Evolutionary conservation across 1,140 invertebrate species (phyloP).

Genomic region (Sycobia sp.): DNA sequence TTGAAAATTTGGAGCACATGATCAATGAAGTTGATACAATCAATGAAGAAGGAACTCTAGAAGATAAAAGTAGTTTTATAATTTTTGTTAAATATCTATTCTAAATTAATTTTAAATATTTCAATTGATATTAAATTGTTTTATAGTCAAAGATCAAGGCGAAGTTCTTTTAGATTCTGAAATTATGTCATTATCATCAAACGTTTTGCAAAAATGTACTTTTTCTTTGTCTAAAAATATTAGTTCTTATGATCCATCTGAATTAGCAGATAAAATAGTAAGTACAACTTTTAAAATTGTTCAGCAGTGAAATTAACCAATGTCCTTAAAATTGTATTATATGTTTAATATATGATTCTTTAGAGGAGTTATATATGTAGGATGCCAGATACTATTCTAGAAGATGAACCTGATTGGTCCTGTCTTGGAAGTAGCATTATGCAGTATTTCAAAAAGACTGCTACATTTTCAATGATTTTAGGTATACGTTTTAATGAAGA

Average conservation of each 20-base stretch:
- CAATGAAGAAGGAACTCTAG: constrained; percentile 38
- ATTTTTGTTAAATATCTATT: constrained; percentile 6
- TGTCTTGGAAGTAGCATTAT: constrained; percentile 36
- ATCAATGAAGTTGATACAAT: constrained; percentile 42
- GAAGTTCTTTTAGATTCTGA: constrained; percentile 54
- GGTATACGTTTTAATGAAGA: constrained; percentile 32
- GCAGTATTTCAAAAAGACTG: constrained; percentile 38
- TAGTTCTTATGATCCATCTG: constrained; percentile 42
- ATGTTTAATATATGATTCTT: constrained; percentile 1
- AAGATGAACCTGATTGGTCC: constrained; percentile 40
- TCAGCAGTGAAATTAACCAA: constrained; percentile 4
- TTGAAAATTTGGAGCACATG: constrained; percentile 37
- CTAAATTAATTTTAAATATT: constrained; percentile 23
- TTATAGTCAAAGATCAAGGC: constrained; percentile 42
- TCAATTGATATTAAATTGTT: background rate
- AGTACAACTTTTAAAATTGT: constrained; percentile 14
- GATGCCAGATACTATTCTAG: constrained; percentile 30
- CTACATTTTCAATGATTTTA: constrained; percentile 38
- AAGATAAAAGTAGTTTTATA: constrained; percentile 44
- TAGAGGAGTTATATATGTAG: constrained; percentile 35
- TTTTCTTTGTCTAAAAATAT: constrained; percentile 45
- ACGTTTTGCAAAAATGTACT: constrained; percentile 46
- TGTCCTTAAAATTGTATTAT: background rate
- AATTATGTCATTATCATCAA: constrained; percentile 50
- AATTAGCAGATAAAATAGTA: constrained; percentile 52